Evolutionary conservation across 2,113 vertebrate species (phyloP).

Genomic region (Sakesphorus luctuosus): DNA sequence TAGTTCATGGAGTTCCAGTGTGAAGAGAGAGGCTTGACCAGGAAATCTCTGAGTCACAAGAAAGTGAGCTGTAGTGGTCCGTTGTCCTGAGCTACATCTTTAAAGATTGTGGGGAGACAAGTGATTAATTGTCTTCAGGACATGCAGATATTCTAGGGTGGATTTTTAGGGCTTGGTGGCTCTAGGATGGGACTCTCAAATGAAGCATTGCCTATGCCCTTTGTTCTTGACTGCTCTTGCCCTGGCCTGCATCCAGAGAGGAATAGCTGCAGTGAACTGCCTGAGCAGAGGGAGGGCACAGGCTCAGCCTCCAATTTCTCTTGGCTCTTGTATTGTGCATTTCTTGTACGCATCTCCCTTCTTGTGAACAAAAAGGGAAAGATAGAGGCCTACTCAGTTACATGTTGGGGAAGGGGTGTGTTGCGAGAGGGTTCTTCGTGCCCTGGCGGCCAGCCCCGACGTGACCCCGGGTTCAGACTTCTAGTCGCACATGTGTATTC

Average conservation of each 20-base stretch:
- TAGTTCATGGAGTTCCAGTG: neutral
- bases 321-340: neutral
- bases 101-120: neutral
- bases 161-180: neutral
- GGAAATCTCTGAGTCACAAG: neutral
- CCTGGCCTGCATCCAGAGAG: too few species aligned
- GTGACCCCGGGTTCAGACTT: too few species aligned
- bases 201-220: neutral
- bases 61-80: neutral
- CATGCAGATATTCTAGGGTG: neutral
- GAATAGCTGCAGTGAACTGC: neutral
- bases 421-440: too few species aligned
- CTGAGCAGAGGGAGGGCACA: accelerated
- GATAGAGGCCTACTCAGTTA: neutral
- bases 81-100: neutral
- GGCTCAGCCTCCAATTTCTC: neutral
- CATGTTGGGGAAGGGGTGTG: too few species aligned
- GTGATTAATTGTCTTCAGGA: too few species aligned
- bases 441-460: too few species aligned
- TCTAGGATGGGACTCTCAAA: neutral
- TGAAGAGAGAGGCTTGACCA: neutral
- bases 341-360: neutral
- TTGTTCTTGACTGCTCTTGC: neutral
- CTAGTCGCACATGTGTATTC: too few species aligned
- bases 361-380: neutral